Base-by-base conservation (phyloP, 2,113 vertebrate species). In the Apistogramma diplotaenia region DNA sequence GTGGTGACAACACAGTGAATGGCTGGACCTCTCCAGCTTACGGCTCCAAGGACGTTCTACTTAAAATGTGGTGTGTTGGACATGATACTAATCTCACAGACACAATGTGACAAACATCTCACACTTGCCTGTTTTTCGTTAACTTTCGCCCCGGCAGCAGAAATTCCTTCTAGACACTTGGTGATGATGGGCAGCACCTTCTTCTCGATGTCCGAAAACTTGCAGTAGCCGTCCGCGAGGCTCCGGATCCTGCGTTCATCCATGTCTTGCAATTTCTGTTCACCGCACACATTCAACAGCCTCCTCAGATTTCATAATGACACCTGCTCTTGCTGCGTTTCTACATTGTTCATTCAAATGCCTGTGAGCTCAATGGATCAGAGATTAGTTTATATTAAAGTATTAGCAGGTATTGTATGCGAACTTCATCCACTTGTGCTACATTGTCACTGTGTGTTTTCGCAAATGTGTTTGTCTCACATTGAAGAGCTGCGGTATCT, bases 251-350 rank as follows among this genome's bases (percentile, higher is more conserved):
- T 94, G 8, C 94, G 94, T 90, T 99, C 98, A 84, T 99, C 98
- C 97, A 99, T 96, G 90, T 96, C 97, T 94, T 99, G 98, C 87
- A 99, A 93, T 90, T 97, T 97, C 98, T 99, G 95, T 49, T 49
- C 18, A 23, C 37, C 65, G 81, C 61, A 88, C 19, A 86, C 21
- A 71, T 61, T 70, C 8, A 79, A 10, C 51, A 18, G 12, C 23
- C 25, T 29, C 7, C 18, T 71, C 57, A 16, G 27, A 23, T 4
- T 4, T 23, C 7, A 74, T 0, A 71, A 54, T 16, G 3, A 21
- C 25, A 12, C 7, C 8, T 1, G 8, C 8, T 51, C 7, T 11
- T 1, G 8, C 8, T 51, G 40, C 15, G 19, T 49, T 49, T 49
- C 40, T 10, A 49, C 15, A 18, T 5, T 23, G 9, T 6, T 10